phyloP scores from a whole-genome alignment of 1,140 invertebrate genomes.

The fruit fly (Drosophila melanogaster) region DNA sequence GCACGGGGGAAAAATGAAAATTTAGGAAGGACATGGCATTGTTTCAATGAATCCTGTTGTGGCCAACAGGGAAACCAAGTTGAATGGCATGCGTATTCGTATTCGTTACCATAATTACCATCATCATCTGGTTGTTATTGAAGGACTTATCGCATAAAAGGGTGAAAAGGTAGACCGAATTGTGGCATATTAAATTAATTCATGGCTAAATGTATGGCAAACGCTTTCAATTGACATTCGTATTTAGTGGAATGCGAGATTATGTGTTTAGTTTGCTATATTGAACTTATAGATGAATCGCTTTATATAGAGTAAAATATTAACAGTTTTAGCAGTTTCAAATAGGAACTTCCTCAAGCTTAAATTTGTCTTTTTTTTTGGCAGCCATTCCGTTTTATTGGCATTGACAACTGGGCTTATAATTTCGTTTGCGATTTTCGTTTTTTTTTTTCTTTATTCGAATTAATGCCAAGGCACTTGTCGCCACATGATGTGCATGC shows the following conservation, averaged over 20 bases:
- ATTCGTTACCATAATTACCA: conserved; percentile 32
- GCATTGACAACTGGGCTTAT: conserved; percentile 16
- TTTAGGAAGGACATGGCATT: conserved; percentile 33
- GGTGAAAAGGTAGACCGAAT: neutral
- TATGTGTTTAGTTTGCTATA: neutral
- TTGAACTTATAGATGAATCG: no score
- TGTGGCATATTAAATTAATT: conserved; percentile 4
- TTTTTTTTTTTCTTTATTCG: conserved; percentile 6
- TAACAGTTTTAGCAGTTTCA: no score
- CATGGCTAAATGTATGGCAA: neutral
- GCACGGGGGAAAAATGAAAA: conserved; percentile 13
- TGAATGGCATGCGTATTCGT: conserved; percentile 18
- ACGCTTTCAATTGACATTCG: neutral
- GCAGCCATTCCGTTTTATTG: conserved; percentile 1
- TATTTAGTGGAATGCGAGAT: neutral
- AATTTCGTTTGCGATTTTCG: conserved; percentile 13
- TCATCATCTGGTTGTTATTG: conserved; percentile 18
- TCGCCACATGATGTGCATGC: conserved; percentile 37
- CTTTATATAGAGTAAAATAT: no score
- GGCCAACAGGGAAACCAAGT: conserved; percentile 16
- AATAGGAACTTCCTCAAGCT: neutral
- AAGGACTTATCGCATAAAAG: conserved; percentile 9
- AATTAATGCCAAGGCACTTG: conserved; percentile 57
- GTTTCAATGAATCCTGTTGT: conserved; percentile 19
- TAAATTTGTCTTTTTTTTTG: neutral